Base-by-base conservation (phyloP, 2,113 vertebrate species). In the Rhinopomastus cyanomelas region DNA sequence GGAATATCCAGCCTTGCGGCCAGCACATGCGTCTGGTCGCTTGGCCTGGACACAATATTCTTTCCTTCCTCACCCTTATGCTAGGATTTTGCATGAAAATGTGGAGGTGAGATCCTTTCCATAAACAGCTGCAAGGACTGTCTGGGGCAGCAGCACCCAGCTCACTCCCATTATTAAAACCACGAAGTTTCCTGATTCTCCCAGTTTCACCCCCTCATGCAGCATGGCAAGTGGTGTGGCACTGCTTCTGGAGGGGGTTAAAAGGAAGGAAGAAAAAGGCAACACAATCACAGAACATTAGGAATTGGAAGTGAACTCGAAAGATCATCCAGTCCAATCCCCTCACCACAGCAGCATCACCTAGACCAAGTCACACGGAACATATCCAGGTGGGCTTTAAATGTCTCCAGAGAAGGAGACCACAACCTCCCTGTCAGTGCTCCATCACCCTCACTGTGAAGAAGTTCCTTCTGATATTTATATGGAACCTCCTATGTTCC, bases 11-110 rank as follows among this genome's bases (percentile, higher is more conserved):
- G 7, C 32, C 32, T 39, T 72, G 30, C 53, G 61, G 9, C 7
- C 36, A 23, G 27, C 21, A 42, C 26, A 39, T 12, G 16, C 1
- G 1, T 9, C 32, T 17, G 1, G 6, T 0, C 19, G 3, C 25
- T 61, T 42, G 22, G 46, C 36, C 9, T 39, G 84, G 30, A 37
- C 16, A 44, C 15, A 7, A 3, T 2, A 5, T 21, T 57, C 6
- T 32, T 55, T 75, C 53, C 67, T 36, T 78, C 65, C 22, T 57
- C 23, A 12, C 16, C 19, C 12, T 53, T 8, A n/a, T 17, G 34
- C 14, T 46, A 62, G 32, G 25, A 34, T 79, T 84, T 72, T 57
- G 49, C 22, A 29, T 2, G 18, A 62, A 55, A 75, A 25, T 13
- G 5, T 1, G 13, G 52, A 71, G 12, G 3, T n/a, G 20, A 19